Percentiles rank a stretch among this genome's conserved stretches.
Evolutionary conservation across 2,113 vertebrate species (phyloP).

Genomic region (Haemorhous mexicanus): DNA sequence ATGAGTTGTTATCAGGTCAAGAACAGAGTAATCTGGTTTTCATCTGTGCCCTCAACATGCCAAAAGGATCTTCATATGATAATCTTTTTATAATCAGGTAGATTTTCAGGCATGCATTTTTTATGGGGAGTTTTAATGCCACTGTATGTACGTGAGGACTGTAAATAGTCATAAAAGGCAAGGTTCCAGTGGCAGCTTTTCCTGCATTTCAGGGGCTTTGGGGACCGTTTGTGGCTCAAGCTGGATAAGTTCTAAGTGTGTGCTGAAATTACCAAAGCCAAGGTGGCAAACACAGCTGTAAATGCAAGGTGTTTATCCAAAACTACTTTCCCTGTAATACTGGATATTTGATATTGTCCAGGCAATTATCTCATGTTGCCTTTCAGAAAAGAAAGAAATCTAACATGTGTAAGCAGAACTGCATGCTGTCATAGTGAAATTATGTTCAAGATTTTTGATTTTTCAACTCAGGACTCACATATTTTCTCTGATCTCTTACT

Average conservation of each 20-base stretch:
- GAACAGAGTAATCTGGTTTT: neutral
- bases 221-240: neutral
- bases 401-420: neutral
- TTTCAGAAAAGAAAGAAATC: neutral
- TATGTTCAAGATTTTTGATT: neutral
- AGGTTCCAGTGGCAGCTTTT: neutral
- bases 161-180: neutral
- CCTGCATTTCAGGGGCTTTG: neutral
- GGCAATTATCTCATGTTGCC: neutral
- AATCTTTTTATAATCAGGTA: neutral
- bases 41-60: neutral
- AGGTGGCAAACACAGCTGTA: neutral
- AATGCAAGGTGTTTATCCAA: neutral
- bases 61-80: neutral
- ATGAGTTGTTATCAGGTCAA: neutral
- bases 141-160: accelerated
- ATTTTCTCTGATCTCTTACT: neutral
- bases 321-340: neutral
- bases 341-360: neutral
- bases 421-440: neutral
- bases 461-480: neutral
- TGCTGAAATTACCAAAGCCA: neutral
- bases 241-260: accelerated
- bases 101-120: neutral
- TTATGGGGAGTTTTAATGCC: neutral